Base-by-base conservation (phyloP, 2,113 vertebrate species). In the Butorides virescens region DNA sequence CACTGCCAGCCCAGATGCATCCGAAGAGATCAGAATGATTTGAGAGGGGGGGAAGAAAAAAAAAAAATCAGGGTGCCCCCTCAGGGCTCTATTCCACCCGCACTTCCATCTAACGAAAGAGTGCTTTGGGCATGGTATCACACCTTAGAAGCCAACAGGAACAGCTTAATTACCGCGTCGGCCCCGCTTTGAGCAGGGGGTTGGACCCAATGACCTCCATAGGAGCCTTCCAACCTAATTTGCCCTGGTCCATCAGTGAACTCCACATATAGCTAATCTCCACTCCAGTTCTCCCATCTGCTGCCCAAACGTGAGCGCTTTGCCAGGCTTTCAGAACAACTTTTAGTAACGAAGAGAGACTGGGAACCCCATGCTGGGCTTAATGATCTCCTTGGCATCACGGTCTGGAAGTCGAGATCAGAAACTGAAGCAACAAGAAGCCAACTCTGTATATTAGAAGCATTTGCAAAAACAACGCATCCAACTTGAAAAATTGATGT, bases 91-190 rank as follows among this genome's bases (percentile, higher is more conserved):
- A 10, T 56, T 94, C 52, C 81, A 82, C 66, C 42, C 53, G 16
- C 70, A 30, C 44, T 46, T 46, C 37, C 15, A 10, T 8, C 70
- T 34, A 50, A 53, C 3, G 2, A 11, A 4, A 21, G 21, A 59
- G 72, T 0, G 0, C 50, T 84, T 77, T 20, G 49, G 73, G 68
- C 21, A 32, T 0, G 8, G 5, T 5, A 53, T 18, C 36, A 0
- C 18, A 86, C 61, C 36, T 68, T 19, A 66, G 42, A 66, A 76
- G 36, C 16, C 39, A 68, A 20, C 17, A 15, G 29, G 53, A 76
- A 55, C 66, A 88, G 86, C 42, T 59, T 79, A 66, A 94, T 92
- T 86, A 86, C 74, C 49, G 34, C 68, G 36, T 22, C 49, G 75
- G 72, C 67, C 78, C 39, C 59, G 72, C 72, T 92, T 21, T 58